These are phyloP conservation scores for Ooceraea biroi DNA, from an alignment of 1,140 invertebrate species.

Conservation along the genomic window DNA sequence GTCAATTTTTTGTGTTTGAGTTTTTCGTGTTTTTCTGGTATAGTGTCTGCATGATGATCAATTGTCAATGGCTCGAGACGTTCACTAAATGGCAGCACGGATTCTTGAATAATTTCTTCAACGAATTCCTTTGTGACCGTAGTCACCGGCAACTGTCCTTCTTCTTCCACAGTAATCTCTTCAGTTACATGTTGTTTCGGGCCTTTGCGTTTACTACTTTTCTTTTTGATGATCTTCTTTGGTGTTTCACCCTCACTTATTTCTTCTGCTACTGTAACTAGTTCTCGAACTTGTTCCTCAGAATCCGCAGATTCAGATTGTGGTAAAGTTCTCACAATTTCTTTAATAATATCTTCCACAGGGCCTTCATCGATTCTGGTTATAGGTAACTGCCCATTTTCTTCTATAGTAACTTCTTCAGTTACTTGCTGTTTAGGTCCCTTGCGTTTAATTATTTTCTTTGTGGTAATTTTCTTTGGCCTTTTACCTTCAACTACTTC, in stretches of 20 bases:
- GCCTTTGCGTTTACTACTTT: constrained; percentile 53
- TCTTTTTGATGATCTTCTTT: constrained; percentile 73
- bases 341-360: constrained; percentile 68
- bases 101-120: constrained; percentile 67
- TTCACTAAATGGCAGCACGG: neutral
- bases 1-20: constrained; percentile 75
- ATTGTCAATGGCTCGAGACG: constrained; percentile 67
- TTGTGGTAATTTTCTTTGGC: constrained; percentile 77
- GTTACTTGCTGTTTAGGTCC: constrained; percentile 65
- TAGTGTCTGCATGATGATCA: constrained; percentile 74
- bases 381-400: constrained; percentile 37
- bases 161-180: constrained; percentile 64
- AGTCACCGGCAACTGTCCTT: constrained; percentile 42
- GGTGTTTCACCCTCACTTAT: constrained; percentile 80
- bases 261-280: constrained; percentile 77
- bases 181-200: constrained; percentile 63
- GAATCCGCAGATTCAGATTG: neutral
- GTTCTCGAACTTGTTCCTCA: constrained; percentile 65
- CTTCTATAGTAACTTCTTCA: constrained; percentile 65
- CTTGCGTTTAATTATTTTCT: constrained; percentile 56
- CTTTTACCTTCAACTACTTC: constrained; percentile 81
- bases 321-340: neutral
- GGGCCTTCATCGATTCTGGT: constrained; percentile 67
- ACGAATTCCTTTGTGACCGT: constrained; percentile 69
- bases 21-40: constrained; percentile 77